Conservation (phyloP, 2,113 vertebrate genomes). For the Misgurnus anguillicaudatus region DNA sequence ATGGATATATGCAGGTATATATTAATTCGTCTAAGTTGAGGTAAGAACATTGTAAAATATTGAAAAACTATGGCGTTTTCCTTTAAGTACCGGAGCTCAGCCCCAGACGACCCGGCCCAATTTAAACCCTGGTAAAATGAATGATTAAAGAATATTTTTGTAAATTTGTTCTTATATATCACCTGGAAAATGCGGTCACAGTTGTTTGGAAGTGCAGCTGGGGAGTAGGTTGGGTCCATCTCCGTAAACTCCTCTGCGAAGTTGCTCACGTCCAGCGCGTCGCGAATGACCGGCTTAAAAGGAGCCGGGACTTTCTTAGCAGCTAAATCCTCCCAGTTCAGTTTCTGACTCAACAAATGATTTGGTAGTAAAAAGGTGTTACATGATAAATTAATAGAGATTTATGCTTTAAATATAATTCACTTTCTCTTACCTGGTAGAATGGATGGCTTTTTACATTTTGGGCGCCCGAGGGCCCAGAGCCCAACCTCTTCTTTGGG, state of each 20-base stretch:
- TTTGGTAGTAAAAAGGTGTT: no score
- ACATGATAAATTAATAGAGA: not conserved
- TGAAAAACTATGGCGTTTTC: no score
- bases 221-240: constrained; percentile 98
- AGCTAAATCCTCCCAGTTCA: constrained; percentile 94
- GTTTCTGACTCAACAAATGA: constrained; percentile 77
- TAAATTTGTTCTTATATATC: not conserved
- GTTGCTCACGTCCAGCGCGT: constrained; percentile 95
- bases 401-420: no score
- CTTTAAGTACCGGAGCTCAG: no score
- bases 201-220: constrained; percentile 91
- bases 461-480: constrained; percentile 84
- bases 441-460: constrained; percentile 94
- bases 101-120: no score
- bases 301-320: constrained; percentile 91
- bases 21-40: no score
- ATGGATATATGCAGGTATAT: no score
- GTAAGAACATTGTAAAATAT: no score
- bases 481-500: constrained; percentile 92
- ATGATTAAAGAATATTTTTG: no score
- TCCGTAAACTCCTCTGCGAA: constrained; percentile 98
- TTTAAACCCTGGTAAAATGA: no score
- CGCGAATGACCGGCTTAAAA: constrained; percentile 94
- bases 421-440: constrained; percentile 83
- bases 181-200: constrained; percentile 97